A percentile compares a stretch with the other conserved stretches of the same genome.
phyloP scores from a whole-genome alignment of 2,888 invertebrate genomes.

The Conomelus anceps region DNA sequence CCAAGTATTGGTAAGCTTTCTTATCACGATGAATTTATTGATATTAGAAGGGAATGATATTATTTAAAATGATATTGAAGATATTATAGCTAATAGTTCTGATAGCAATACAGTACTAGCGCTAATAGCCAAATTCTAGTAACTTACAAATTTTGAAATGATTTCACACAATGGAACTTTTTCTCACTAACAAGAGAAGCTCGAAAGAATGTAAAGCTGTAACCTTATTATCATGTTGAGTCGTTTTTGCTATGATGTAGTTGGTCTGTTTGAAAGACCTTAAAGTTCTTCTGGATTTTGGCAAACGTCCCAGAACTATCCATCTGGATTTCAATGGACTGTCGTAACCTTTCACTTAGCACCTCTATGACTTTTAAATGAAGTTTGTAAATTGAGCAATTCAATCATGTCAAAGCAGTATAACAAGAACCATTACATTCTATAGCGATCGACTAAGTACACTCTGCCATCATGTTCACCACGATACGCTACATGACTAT shows the following conservation, averaged over 20 bases:
- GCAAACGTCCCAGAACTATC: background rate
- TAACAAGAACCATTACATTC: background rate
- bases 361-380: background rate
- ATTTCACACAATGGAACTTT: background rate
- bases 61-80: too few species aligned
- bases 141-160: background rate
- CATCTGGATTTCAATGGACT: background rate
- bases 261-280: background rate
- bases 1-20: too few species aligned
- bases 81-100: too few species aligned
- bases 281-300: background rate
- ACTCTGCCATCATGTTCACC: background rate
- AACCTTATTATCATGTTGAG: background rate
- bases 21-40: too few species aligned
- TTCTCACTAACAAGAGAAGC: background rate
- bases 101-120: too few species aligned
- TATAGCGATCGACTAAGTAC: background rate
- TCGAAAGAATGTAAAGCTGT: background rate
- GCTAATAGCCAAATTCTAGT: background rate
- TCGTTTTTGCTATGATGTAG: background rate
- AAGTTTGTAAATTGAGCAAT: background rate
- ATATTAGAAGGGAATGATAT: too few species aligned
- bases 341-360: background rate
- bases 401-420: background rate
- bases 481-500: background rate